A percentile compares a stretch with the other conserved stretches of the same genome.
Evolutionary conservation across 2,113 vertebrate species (phyloP).

Genomic region (Arothron firmamentum): DNA sequence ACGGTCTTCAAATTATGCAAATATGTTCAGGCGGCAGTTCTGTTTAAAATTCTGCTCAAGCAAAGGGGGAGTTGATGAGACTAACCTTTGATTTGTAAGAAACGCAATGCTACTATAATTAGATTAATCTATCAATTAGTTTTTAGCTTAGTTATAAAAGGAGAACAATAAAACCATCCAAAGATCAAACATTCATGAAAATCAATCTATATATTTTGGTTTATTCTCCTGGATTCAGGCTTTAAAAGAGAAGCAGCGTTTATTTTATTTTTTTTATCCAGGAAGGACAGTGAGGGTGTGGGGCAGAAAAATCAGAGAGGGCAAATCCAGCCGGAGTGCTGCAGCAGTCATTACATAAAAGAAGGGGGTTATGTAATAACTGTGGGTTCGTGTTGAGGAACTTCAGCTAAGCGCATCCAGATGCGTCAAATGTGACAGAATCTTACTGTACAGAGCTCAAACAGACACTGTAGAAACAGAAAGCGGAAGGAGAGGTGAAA

Average conservation of each 20-base stretch:
- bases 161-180: constrained; percentile 5
- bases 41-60: too few relatives aligned
- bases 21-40: constrained; percentile 7
- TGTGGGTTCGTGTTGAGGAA: constrained; percentile 60
- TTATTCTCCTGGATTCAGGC: constrained; percentile 6
- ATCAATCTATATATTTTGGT: constrained; percentile 8
- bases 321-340: constrained; percentile 61
- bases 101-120: too few relatives aligned
- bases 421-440: constrained; percentile 58
- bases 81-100: too few relatives aligned
- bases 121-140: too few relatives aligned
- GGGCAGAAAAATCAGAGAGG: constrained; percentile 53
- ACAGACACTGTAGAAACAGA: background rate
- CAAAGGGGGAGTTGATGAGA: too few relatives aligned
- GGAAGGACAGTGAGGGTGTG: constrained; percentile 41
- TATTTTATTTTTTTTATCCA: constrained; percentile 12
- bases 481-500: constrained; percentile 8
- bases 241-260: constrained; percentile 22
- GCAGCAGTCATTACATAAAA: constrained; percentile 71
- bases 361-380: constrained; percentile 63
- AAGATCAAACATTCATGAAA: constrained; percentile 8
- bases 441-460: constrained; percentile 32
- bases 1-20: constrained; percentile 25
- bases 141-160: too few relatives aligned
- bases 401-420: constrained; percentile 66